Evolutionary conservation across 2,113 vertebrate genomes (phyloP), one percentile per base, ranked within the genome.

Genomic region (Hemicordylus capensis): DNA sequence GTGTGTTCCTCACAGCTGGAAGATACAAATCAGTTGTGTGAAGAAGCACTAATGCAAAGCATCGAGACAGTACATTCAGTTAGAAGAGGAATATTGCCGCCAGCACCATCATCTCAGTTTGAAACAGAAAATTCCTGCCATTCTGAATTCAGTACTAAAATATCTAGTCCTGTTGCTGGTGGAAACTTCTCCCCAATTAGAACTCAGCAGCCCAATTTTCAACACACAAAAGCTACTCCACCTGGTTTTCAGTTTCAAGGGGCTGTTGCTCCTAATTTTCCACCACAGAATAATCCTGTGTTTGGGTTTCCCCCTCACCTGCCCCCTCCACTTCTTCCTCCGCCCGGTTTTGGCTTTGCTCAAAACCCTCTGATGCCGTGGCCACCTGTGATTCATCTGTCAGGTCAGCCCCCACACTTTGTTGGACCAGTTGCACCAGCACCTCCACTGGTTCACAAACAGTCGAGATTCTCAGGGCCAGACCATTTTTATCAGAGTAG

Each of bases 251-350:
- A 95, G 51, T 97, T 95, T 84, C 95, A 97, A 72, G 90, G 95
- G 10, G 91, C 87, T 66, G 90, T 93, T 4, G 86, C 87, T 83
- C 95, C 91, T 67, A 96, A 91, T 81, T 95, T 97, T 26, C 93
- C 97, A 42, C 93, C 93, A 39, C 93, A 95, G 76, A 93, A 84
- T 88, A 92, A 76, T 85, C 87, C 95, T 9, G 90, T 97, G 88
- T 96, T 97, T 95, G 94, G 96, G 51, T 97, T 97, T 79, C 96
- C 97, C 39, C 95, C 97, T 80, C 97, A 97, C 88, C 94, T 96
- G 85, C 97, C 97, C 37, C 97, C 96, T 82, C 96, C 97, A 0
- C 93, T 97, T 85, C 96, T 97, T 82, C 95, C 96, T 89, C 96
- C 97, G 89, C 95, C 96, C 72, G 94, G 96, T 63, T 96, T 97